A percentile compares a stretch with the other conserved stretches of the same genome.
Conservation (phyloP, 2,113 vertebrate genomes). For the Apus apus region DNA sequence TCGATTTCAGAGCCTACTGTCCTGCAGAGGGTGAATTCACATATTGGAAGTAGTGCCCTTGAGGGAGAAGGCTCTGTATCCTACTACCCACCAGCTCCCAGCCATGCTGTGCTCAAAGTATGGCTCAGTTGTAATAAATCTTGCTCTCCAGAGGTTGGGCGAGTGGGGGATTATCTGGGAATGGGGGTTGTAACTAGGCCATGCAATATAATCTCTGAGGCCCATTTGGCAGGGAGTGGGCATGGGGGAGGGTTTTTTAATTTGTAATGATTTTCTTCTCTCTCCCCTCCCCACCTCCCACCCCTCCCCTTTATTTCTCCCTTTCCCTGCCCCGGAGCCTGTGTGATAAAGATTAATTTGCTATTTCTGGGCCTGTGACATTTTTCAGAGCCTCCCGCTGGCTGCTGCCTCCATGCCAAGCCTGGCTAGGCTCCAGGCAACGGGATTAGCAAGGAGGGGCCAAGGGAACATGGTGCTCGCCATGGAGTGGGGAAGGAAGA, state of each 20-base stretch:
- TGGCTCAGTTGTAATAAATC: slow-evolving; percentile 43
- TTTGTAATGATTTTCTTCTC: slow-evolving; percentile 54
- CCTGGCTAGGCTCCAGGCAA: slow-evolving; percentile 64
- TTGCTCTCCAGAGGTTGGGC: background rate
- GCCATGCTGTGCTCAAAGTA: background rate
- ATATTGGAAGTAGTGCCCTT: background rate
- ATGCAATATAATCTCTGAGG: slow-evolving; percentile 65
- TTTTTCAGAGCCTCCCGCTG: slow-evolving; percentile 73
- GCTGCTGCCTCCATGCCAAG: slow-evolving; percentile 65
- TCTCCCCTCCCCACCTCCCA: background rate
- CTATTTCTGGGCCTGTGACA: slow-evolving; percentile 77
- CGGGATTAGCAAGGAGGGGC: slow-evolving; percentile 50
- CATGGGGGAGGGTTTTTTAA: slow-evolving; percentile 52
- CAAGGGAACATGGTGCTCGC: slow-evolving; percentile 36
- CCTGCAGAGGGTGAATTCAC: background rate
- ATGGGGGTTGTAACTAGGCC: slow-evolving; percentile 69
- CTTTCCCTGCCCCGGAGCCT: slow-evolving; percentile 60
- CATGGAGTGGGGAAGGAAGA: slow-evolving; percentile 16
- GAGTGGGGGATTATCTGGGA: slow-evolving; percentile 57
- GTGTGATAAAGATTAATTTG: slow-evolving; percentile 74
- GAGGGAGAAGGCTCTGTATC: background rate
- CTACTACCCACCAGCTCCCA: background rate
- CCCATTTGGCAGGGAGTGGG: slow-evolving; percentile 53
- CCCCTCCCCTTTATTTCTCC: slow-evolving; percentile 19
- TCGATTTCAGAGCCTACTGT: background rate